Conservation (phyloP, 2,888 invertebrate genomes). For the Ormia ochracea region DNA sequence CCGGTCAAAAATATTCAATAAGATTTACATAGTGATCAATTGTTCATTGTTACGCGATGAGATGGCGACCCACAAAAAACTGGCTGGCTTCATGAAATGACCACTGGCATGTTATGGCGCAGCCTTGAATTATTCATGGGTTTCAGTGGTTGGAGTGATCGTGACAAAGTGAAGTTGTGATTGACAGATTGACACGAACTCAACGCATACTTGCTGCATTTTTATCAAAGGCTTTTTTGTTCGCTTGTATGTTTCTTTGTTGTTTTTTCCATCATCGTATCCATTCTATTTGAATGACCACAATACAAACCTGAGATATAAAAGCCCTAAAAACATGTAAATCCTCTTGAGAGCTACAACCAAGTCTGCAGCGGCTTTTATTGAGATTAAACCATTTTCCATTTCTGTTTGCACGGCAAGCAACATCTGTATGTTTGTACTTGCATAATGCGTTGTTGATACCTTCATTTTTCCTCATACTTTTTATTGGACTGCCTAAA, state of each 20-base stretch:
- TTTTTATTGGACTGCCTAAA: background rate
- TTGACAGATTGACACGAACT: constrained; percentile 63
- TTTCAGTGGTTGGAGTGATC: constrained; percentile 62
- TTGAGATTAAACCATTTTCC: constrained; percentile 47
- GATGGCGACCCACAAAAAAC: constrained; percentile 18
- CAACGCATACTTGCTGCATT: constrained; percentile 59
- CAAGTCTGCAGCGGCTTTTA: background rate
- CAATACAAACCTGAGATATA: constrained; percentile 11
- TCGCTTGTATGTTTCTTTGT: too few species aligned
- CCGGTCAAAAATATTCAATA: constrained; percentile 13
- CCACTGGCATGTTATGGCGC: constrained; percentile 15
- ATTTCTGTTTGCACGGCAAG: too few species aligned
- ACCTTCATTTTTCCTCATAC: constrained; percentile 18
- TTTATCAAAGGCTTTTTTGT: constrained; percentile 41
- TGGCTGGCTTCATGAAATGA: constrained; percentile 11
- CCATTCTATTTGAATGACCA: constrained; percentile 54
- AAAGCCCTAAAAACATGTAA: constrained; percentile 26
- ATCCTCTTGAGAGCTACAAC: constrained; percentile 36
- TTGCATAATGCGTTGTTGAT: constrained; percentile 41
- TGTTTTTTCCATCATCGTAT: constrained; percentile 2
- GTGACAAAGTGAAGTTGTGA: constrained; percentile 65
- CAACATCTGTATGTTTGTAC: background rate
- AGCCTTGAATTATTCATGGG: constrained; percentile 65
- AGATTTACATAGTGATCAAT: constrained; percentile 59
- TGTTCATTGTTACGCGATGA: constrained; percentile 49